Conservation (phyloP, 2,797 vertebrate species). For the Sebastes hubbsi region DNA sequence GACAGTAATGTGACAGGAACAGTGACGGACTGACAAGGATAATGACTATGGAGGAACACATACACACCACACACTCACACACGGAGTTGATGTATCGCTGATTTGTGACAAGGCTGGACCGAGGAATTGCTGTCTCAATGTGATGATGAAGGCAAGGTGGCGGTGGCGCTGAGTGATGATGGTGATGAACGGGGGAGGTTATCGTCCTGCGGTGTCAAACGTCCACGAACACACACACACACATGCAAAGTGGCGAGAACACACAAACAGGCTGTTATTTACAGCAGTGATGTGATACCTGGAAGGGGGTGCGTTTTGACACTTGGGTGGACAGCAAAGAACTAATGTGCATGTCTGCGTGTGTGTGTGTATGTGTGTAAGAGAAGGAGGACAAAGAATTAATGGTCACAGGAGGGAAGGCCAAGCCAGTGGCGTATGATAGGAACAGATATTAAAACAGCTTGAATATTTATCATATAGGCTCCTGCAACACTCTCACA, state of each 20-base stretch:
- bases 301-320: constrained; percentile 42
- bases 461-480: constrained; percentile 52
- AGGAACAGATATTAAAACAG: constrained; percentile 40
- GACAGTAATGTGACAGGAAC: constrained; percentile 59
- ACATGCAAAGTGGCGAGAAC: constrained; percentile 2
- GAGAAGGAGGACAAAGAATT: constrained; percentile 6
- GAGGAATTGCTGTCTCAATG: constrained; percentile 45
- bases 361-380: neutral
- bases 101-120: constrained; percentile 58
- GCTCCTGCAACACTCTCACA: constrained; percentile 30
- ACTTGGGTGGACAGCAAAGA: constrained; percentile 40
- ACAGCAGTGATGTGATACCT: constrained; percentile 42
- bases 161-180: constrained; percentile 53
- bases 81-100: constrained; percentile 32
- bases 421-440: constrained; percentile 12
- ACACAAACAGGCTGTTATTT: constrained; percentile 52
- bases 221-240: neutral
- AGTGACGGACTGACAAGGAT: constrained; percentile 55
- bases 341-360: constrained; percentile 34
- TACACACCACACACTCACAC: constrained; percentile 12
- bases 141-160: constrained; percentile 70
- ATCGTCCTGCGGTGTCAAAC: constrained; percentile 43
- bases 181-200: constrained; percentile 63
- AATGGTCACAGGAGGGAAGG: constrained; percentile 30
- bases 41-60: constrained; percentile 41